Evolutionary conservation across 1,140 invertebrate genomes (phyloP).

Genomic region (Mactra quadrangularis): DNA sequence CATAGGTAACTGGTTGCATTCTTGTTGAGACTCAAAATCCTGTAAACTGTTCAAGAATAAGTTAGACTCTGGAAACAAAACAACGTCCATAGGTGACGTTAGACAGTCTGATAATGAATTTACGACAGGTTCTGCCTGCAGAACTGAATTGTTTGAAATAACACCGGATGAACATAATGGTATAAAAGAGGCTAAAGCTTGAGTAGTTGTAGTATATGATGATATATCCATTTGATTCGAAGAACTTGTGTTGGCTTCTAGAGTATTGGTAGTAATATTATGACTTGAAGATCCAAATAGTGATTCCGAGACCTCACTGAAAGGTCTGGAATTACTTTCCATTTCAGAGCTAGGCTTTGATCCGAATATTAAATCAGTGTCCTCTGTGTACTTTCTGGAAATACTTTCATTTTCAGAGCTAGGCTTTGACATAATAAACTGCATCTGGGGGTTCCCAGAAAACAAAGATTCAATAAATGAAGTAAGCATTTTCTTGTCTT

Average conservation of each 20-base stretch:
- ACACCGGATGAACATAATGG: slow-evolving; percentile 3
- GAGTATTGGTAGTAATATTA: background rate
- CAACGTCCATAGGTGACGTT: background rate
- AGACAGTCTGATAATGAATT: background rate
- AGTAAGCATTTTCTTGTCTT: background rate
- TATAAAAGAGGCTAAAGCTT: background rate
- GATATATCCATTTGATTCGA: background rate
- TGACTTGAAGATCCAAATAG: background rate
- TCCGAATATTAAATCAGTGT: background rate
- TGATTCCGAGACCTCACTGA: background rate
- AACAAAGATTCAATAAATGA: slow-evolving; percentile 49
- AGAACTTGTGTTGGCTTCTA: background rate
- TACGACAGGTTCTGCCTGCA: background rate
- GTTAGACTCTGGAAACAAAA: background rate
- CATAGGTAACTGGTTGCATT: too few species aligned
- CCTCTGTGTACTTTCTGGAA: too few species aligned
- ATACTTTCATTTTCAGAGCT: background rate
- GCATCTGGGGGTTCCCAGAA: slow-evolving; percentile 12
- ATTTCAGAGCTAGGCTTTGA: background rate
- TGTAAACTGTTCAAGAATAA: background rate
- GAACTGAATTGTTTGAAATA: slow-evolving; percentile 17
- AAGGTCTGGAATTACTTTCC: background rate
- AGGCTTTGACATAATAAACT: background rate
- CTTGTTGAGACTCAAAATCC: background rate
- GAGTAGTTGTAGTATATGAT: background rate